A percentile compares a stretch with the other conserved stretches of the same genome.
These are phyloP conservation scores for Melipona quadrifasciata DNA, from an alignment of 1,140 invertebrate species.

Conservation along the genomic window DNA sequence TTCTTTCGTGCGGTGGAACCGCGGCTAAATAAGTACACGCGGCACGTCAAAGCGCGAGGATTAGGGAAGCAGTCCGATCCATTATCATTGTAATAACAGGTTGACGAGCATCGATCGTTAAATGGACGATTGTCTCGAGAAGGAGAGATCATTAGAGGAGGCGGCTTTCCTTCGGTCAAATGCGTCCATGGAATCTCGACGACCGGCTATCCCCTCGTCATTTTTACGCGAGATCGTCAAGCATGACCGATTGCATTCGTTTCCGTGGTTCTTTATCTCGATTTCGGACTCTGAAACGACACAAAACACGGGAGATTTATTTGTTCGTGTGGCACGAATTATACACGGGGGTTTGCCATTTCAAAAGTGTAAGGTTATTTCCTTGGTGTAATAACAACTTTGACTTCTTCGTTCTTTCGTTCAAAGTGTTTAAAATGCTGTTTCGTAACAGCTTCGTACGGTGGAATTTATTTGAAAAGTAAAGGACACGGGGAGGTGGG, in stretches of 20 bases:
- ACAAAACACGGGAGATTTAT: not conserved
- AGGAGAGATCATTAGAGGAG: not conserved
- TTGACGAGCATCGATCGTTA: not conserved
- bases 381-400: not conserved
- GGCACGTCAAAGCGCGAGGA: not conserved
- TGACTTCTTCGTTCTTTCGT: not conserved
- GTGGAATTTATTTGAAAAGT: too few relatives aligned
- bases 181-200: not conserved
- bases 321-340: not conserved
- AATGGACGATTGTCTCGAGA: not conserved
- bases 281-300: not conserved
- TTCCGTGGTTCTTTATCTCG: constrained; percentile 27
- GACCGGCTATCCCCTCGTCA: not conserved
- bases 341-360: not conserved
- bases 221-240: constrained; percentile 4
- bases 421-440: not conserved
- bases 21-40: not conserved
- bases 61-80: not conserved
- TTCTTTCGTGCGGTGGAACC: not conserved
- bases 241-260: constrained; percentile 26
- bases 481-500: too few relatives aligned
- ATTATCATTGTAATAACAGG: constrained; percentile 52
- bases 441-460: too few relatives aligned
- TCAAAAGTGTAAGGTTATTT: not conserved
- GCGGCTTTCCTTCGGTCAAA: not conserved